Evolutionary conservation across 2,113 vertebrate species (phyloP), one percentile per base, ranked within the genome.

Genomic region (Brachyhypopomus occidentalis): DNA sequence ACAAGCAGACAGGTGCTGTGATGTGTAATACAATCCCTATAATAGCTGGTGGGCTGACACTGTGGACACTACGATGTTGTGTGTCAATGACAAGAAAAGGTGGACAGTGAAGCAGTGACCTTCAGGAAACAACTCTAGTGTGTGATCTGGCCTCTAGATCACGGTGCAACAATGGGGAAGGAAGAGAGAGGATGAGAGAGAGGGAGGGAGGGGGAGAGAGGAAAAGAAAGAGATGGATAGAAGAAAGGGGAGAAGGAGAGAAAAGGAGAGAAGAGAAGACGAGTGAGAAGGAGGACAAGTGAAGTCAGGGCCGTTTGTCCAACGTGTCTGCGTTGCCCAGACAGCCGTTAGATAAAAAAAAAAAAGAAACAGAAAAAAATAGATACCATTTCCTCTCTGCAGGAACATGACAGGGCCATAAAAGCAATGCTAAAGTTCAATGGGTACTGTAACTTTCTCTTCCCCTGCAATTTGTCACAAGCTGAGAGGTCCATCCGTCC

Each of bases 401-500:
- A 38, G 86, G 84, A 84, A 84, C 83, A 78, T 75, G 83, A 86
- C 80, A 81, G 80, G 78, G 73, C 79, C 81, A 84, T 86, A 86
- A 86, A 87, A 87, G 83, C 83, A 85, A 85, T 84, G 83, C 83
- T 79, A 73, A 81, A 82, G 84, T 87, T 88, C 85, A 83, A 75
- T 77, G 67, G 79, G 72, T 45, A 77, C 77, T 84, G 82, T 84
- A 82, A 81, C 70, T 78, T 86, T 85, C 77, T 56, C 74, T 75
- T 78, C 79, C 70, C 72, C 30, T 11, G 77, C 86, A 84, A 86
- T 88, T 86, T 83, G 82, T 87, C 87, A 86, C 36, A 69, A 75
- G 84, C 76, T 73, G 83, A 77, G 79, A 82, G 83, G 86, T 82
- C 56, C 63, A 72, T 82, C 76, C 45, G 55, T 79, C 75, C 23